Evolutionary conservation across 2,888 invertebrate genomes (phyloP), one percentile per base, ranked within the genome.

Genomic region (Trypoxylon attenuatum): DNA sequence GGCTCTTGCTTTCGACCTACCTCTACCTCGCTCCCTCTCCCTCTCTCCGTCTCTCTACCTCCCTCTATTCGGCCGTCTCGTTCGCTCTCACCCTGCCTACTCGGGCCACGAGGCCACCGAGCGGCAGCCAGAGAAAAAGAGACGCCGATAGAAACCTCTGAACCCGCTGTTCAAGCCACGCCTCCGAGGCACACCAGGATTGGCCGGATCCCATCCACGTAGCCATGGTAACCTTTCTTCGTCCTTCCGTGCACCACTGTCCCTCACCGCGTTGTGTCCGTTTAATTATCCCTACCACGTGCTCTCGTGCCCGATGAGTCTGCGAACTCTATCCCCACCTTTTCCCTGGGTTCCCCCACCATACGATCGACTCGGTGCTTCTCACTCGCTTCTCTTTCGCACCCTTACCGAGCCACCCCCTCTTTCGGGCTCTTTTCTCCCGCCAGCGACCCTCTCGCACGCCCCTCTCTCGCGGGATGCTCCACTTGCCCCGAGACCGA

Each of bases 201-300:
- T 89, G 87, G 84, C 89, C 89, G 84, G 89, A 89, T 87, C 88
- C 88, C 79, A 89, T 87, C 77, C 88, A 88, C 76, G 89, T 87
- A 78, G 87, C 89, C 88, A 89, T 89, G 79, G 82, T 77, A 83
- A 86, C 84, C 80, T 82, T 84, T 84, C 83, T 84, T 83, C 81
- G 77, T 68, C 81, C 80, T 78, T 77, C 81, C 76, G 73, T 73
- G 58, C 69, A 60, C 60, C 75, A 68, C 61, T 69, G 60, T 69
- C 64, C 63, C 69, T 65, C 61, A 57, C 52, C 64, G 45, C 64
- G 68, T 70, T 72, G 82, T 77, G 79, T 78, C 77, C 69, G 83
- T 81, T 78, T 82, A 82, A 84, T 85, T 84, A 85, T 82, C 85
- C 86, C 84, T 38, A 47, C 63, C 77, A 38, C 47, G 51, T 27